A percentile compares a stretch with the other conserved stretches of the same genome.
Evolutionary conservation across 2,113 vertebrate genomes (phyloP).

Genomic region (Thryonomys swinderianus): DNA sequence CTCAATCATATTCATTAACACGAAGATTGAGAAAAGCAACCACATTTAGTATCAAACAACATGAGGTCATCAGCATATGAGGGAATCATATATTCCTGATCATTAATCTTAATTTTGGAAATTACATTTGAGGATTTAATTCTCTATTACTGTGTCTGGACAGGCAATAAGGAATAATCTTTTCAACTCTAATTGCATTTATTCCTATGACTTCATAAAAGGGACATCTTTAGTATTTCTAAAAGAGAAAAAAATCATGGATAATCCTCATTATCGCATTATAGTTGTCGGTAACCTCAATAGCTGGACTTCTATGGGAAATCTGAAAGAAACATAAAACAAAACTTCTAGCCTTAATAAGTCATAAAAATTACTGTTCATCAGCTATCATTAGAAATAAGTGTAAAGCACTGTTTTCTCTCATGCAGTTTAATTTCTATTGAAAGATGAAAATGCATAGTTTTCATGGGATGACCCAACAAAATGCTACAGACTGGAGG

Average conservation of each 20-base stretch:
- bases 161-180: constrained; percentile 76
- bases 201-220: constrained; percentile 65
- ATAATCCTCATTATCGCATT: constrained; percentile 58
- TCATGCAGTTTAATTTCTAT: neutral
- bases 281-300: constrained; percentile 43
- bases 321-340: constrained; percentile 37
- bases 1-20: constrained; percentile 39
- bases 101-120: constrained; percentile 84
- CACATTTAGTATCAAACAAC: constrained; percentile 61
- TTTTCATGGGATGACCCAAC: neutral
- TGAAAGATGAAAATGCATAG: neutral
- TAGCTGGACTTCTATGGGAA: neutral
- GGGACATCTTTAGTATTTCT: constrained; percentile 56
- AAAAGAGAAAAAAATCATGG: constrained; percentile 51
- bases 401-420: neutral
- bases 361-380: neutral
- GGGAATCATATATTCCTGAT: constrained; percentile 68
- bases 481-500: neutral
- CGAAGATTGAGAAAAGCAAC: constrained; percentile 54
- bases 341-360: constrained; percentile 3
- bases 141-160: constrained; percentile 75
- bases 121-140: constrained; percentile 79
- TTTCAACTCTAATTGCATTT: constrained; percentile 77
- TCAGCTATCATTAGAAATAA: neutral
- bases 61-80: constrained; percentile 76